Evolutionary conservation across 2,797 vertebrate genomes (phyloP).

Genomic region (Harpagifer antarcticus): DNA sequence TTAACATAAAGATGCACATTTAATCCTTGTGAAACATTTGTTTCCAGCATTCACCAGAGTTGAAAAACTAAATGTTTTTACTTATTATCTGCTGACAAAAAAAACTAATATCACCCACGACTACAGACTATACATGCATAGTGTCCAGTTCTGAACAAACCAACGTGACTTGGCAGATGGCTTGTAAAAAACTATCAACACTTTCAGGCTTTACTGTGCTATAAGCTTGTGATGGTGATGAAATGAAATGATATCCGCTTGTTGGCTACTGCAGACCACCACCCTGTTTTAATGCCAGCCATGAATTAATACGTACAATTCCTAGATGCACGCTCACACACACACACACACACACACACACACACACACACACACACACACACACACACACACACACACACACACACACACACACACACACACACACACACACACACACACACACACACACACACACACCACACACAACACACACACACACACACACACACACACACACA

Average conservation of each 20-base stretch:
- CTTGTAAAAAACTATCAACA: conserved; percentile 38
- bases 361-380: conserved; percentile 9
- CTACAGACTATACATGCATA: conserved; percentile 10
- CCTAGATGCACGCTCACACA: conserved; percentile 26
- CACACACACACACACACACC: conserved; percentile 27
- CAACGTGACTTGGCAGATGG: conserved; percentile 24
- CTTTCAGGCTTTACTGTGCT: conserved; percentile 40
- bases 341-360: conserved; percentile 19
- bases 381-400: conserved; percentile 16
- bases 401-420: conserved; percentile 10
- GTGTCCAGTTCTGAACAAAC: conserved; percentile 17
- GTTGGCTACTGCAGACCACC: conserved; percentile 38
- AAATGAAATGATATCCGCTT: conserved; percentile 51
- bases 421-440: conserved; percentile 19
- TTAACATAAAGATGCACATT: background rate
- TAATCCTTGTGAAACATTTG: background rate
- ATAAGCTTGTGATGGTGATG: conserved; percentile 25
- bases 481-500: conserved; percentile 6
- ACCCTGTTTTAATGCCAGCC: conserved; percentile 58
- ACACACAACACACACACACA: conserved; percentile 11
- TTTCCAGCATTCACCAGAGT: background rate
- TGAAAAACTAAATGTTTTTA: conserved; percentile 1
- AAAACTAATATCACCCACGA: background rate
- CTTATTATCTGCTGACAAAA: conserved; percentile 1
- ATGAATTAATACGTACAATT: conserved; percentile 58